Percentiles rank a stretch among this genome's conserved stretches.
Conservation (phyloP, 1,140 invertebrate genomes). For the Zaprionus inermis region DNA sequence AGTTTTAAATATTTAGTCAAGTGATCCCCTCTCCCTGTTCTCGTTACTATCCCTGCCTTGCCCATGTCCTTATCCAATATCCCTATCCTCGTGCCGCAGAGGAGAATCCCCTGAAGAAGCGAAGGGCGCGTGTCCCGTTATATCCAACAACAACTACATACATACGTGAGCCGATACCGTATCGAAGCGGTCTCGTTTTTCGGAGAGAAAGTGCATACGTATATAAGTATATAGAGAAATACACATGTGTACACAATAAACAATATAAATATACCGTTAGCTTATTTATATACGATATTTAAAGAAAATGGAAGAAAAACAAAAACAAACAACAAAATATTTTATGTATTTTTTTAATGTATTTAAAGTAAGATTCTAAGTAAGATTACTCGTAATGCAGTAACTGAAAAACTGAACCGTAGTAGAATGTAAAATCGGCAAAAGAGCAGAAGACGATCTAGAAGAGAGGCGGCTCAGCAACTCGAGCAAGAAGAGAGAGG, state of each 20-base stretch:
- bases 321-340: slow-evolving; percentile 63
- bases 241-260: slow-evolving; percentile 54
- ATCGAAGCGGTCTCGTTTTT: slow-evolving; percentile 21
- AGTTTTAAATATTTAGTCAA: slow-evolving; percentile 70
- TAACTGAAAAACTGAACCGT: slow-evolving; percentile 34
- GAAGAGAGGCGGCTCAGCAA: slow-evolving; percentile 1
- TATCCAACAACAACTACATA: slow-evolving; percentile 14
- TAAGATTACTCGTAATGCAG: slow-evolving; percentile 61
- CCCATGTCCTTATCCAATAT: not conserved
- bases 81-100: slow-evolving; percentile 6
- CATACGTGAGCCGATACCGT: slow-evolving; percentile 12
- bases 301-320: slow-evolving; percentile 44
- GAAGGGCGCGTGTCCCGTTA: slow-evolving; percentile 10
- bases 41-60: slow-evolving; percentile 5
- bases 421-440: slow-evolving; percentile 38
- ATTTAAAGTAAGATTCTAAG: slow-evolving; percentile 67
- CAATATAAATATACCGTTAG: slow-evolving; percentile 79
- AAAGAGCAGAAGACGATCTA: slow-evolving; percentile 4
- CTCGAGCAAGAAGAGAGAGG: slow-evolving; percentile 16
- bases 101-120: not conserved
- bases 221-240: slow-evolving; percentile 50
- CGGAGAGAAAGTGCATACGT: slow-evolving; percentile 57
- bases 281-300: slow-evolving; percentile 77
- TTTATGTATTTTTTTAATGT: slow-evolving; percentile 82
- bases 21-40: slow-evolving; percentile 28